phyloP scores from a whole-genome alignment of 1,140 invertebrate species.

The Eriocheir sinensis region DNA sequence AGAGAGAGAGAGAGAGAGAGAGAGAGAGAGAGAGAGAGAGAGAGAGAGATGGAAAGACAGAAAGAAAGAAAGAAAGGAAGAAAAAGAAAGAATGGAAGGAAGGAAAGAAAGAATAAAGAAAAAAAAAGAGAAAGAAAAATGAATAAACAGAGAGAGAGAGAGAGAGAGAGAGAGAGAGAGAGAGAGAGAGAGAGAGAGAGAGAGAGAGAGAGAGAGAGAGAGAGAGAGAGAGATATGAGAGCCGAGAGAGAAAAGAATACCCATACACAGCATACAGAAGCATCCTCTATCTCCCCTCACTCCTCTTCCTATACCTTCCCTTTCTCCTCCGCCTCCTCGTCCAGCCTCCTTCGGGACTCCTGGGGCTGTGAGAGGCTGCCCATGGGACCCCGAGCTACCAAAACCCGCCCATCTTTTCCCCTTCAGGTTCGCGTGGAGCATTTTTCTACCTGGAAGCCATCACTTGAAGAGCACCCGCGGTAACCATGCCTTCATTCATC shows the following conservation, averaged over 20 bases:
- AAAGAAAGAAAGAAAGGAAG: neutral
- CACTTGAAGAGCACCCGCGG: slow-evolving; percentile 52
- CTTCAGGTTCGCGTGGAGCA: slow-evolving; percentile 68
- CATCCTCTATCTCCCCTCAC: too few species aligned
- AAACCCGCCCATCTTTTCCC: slow-evolving; percentile 52
- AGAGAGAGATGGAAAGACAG: neutral
- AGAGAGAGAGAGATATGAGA: neutral
- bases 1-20: slow-evolving; percentile 4
- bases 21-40: neutral
- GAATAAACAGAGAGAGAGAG: too few species aligned
- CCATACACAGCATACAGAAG: neutral
- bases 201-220: slow-evolving; percentile 22
- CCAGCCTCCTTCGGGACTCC: neutral
- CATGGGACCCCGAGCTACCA: neutral
- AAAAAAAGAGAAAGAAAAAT: too few species aligned
- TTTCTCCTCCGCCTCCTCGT: neutral
- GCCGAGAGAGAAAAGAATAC: neutral
- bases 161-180: too few species aligned
- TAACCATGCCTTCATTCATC: slow-evolving; percentile 66
- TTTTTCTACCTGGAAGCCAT: slow-evolving; percentile 69
- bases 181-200: neutral
- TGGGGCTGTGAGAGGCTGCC: neutral
- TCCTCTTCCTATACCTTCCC: too few species aligned
- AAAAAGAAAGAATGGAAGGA: too few species aligned
- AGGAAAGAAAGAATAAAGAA: too few species aligned